These are phyloP conservation scores for Sarcoramphus papa DNA, from an alignment of 2,797 vertebrate genomes.

Conservation along the genomic window DNA sequence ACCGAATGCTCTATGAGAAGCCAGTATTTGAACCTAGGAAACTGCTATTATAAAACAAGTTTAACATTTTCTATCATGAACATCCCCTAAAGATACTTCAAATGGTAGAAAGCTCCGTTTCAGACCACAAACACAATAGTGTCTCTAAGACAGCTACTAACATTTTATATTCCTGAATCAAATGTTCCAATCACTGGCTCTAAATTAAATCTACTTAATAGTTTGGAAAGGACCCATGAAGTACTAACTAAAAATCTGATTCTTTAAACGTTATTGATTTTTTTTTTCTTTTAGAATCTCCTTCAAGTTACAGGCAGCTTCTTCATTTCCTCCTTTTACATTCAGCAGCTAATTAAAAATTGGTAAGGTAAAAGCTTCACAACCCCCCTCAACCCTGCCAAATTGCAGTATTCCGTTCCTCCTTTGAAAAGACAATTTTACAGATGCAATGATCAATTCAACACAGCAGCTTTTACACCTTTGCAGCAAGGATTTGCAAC, in stretches of 20 bases:
- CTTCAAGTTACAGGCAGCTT: conserved; percentile 45
- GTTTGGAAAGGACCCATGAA: conserved; percentile 48
- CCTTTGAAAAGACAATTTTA: neutral
- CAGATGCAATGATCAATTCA: neutral
- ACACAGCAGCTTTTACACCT: neutral
- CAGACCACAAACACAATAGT: neutral
- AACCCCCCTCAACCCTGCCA: neutral
- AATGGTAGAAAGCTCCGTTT: neutral
- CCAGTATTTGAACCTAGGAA: neutral
- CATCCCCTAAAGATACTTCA: neutral
- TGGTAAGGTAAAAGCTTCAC: neutral
- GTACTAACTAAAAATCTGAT: conserved; percentile 40
- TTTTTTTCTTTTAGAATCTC: conserved; percentile 18
- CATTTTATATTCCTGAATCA: conserved; percentile 13
- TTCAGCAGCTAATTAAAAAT: conserved; percentile 50
- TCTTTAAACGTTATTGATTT: conserved; percentile 61
- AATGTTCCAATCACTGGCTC: neutral
- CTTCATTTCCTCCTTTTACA: conserved; percentile 37
- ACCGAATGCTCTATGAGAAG: neutral
- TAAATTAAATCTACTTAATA: conserved; percentile 44
- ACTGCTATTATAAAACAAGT: neutral
- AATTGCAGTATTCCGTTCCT: neutral
- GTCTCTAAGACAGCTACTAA: neutral
- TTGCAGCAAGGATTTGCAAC: neutral
- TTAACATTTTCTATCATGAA: neutral